Evolutionary conservation across 2,888 invertebrate genomes (phyloP), one percentile per base, ranked within the genome.

Genomic region (Acanthosepion lycidas): DNA sequence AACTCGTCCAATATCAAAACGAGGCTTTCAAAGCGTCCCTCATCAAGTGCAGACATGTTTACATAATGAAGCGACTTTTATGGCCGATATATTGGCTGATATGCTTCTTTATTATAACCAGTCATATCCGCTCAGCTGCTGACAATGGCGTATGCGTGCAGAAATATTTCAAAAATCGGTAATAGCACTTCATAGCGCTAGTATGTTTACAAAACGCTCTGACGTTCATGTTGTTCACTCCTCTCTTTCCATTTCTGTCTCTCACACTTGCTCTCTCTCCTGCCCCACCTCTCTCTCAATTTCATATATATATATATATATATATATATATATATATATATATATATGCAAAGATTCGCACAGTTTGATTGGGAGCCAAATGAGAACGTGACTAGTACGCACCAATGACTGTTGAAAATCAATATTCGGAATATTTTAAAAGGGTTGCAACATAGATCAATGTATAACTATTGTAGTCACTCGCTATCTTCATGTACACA

Each of bases 31-130:
- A n/a, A n/a, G 78, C 78, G 78, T 33, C 33, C 33, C n/a, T 33
- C 78, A n/a, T 78, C 78, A 78, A 78, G 78, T 78, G 78, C 78
- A 78, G 33, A 78, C 78, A 78, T 78, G 78, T 78, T 78, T 78
- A 78, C 33, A n/a, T 33, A 78, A 78, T 33, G 33, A 78, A 78
- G 18, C 33, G 78, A 33, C n/a, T 78, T 78, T 78, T 78, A 78
- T 78, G 78, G 78, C n/a, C 78, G n/a, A 78, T 78, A 78, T 78
- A 78, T 78, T 78, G 78, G n/a, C n/a, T 78, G 78, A 78, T 33
- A 78, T n/a, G n/a, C 15, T 33, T 5, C 20, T 78, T 78, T 33
- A 78, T 78, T 78, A 78, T 78, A 33, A 33, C n/a, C 78, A 78
- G 78, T n/a, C n/a, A n/a, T 78, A 78, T 78, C 15, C 78, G n/a